Conservation (phyloP, 2,113 vertebrate genomes). For the Halcyon senegalensis region DNA sequence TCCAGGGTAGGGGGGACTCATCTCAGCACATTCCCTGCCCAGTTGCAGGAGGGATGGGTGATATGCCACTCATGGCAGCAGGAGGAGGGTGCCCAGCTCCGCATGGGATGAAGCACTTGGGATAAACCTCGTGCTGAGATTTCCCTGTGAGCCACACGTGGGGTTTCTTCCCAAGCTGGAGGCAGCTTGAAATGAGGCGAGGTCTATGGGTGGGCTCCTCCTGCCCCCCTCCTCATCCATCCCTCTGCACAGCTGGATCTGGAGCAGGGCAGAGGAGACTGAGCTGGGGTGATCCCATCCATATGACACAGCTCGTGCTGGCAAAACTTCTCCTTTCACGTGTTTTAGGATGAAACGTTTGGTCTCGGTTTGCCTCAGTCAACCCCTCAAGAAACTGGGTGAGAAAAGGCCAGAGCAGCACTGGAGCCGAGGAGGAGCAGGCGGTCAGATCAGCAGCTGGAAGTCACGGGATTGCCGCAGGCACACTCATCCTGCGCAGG, state of each 20-base stretch:
- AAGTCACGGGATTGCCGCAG: not conserved
- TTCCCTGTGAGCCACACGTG: fast-evolving
- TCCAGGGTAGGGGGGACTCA: not conserved
- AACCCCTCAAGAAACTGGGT: not conserved
- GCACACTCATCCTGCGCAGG: not conserved
- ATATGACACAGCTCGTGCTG: fast-evolving
- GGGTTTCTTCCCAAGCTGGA: not conserved
- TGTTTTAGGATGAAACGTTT: fast-evolving
- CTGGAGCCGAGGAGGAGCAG: not conserved
- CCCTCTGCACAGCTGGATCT: fast-evolving
- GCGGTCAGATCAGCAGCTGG: not conserved
- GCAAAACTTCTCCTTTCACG: not conserved
- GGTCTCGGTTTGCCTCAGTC: not conserved
- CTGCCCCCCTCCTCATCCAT: not conserved
- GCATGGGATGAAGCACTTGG: fast-evolving
- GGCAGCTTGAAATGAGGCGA: fast-evolving
- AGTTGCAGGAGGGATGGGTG: not conserved
- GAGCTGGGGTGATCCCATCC: fast-evolving
- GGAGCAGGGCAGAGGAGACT: fast-evolving
- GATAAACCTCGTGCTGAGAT: not conserved
- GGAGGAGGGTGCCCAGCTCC: not conserved
- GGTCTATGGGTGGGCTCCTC: not conserved
- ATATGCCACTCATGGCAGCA: fast-evolving
- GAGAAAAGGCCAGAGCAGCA: not conserved
- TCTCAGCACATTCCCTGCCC: not conserved